These are phyloP conservation scores for Siniperca undulata DNA, from an alignment of 2,797 vertebrate species.

Conservation along the genomic window DNA sequence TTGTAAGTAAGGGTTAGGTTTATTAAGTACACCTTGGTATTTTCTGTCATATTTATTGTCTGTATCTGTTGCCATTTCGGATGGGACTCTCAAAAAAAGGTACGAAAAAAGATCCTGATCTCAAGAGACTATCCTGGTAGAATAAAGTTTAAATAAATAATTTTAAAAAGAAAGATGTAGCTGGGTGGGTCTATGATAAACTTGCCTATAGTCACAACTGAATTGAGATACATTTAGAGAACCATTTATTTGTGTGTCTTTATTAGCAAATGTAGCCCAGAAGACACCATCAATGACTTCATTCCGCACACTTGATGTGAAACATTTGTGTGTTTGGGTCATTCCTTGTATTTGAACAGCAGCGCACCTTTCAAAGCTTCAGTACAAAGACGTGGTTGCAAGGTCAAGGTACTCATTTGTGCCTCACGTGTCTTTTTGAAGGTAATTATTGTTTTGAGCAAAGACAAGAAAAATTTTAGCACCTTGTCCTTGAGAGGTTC, in stretches of 20 bases:
- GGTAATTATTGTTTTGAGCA: slow-evolving; percentile 73
- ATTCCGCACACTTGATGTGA: slow-evolving; percentile 16
- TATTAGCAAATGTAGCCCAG: not conserved
- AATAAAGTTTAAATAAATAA: not conserved
- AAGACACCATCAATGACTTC: not conserved
- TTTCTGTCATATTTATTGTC: not conserved
- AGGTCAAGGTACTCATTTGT: slow-evolving; percentile 77
- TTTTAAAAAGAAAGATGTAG: not conserved
- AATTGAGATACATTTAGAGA: not conserved
- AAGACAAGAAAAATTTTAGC: slow-evolving; percentile 42
- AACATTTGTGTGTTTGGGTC: slow-evolving; percentile 37
- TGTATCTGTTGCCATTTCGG: not conserved
- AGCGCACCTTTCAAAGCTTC: slow-evolving; percentile 64
- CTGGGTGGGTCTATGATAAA: not conserved
- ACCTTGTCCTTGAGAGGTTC: slow-evolving; percentile 31
- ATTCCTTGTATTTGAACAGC: slow-evolving; percentile 49
- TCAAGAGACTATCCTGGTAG: not conserved
- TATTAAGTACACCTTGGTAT: not conserved
- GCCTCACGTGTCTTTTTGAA: slow-evolving; percentile 62
- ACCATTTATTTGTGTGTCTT: not conserved
- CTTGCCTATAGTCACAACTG: not conserved
- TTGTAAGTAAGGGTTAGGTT: not conserved
- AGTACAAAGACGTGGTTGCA: slow-evolving; percentile 47
- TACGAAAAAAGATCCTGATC: not conserved
- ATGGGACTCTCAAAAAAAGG: not conserved